Percentiles rank a stretch among this genome's conserved stretches.
These are phyloP conservation scores for Chironomus tepperi DNA, from an alignment of 1,140 invertebrate species.

Conservation along the genomic window DNA sequence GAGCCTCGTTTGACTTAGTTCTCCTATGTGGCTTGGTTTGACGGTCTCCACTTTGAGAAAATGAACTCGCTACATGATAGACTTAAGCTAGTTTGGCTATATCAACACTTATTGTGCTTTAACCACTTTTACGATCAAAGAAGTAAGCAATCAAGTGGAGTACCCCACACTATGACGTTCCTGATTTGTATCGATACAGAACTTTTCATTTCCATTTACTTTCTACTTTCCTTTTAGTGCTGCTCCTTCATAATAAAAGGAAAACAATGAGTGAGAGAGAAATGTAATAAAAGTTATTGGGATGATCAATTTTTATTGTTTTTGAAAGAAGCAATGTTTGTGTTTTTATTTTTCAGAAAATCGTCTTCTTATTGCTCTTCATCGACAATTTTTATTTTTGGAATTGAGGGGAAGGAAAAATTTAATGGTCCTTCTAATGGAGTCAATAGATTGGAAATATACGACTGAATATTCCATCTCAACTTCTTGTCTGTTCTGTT, in stretches of 20 bases:
- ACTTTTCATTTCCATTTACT: no score
- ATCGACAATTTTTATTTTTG: not conserved
- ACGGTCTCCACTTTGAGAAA: no score
- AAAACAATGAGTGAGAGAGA: not conserved
- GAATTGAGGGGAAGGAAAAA: slow-evolving; percentile 7
- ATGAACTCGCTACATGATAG: no score
- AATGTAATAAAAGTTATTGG: slow-evolving; percentile 20
- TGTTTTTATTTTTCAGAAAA: not conserved
- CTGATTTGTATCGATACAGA: not conserved
- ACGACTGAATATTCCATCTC: slow-evolving; percentile 12
- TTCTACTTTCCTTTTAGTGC: not conserved
- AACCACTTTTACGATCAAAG: no score
- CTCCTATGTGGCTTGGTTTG: no score
- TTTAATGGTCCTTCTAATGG: slow-evolving; percentile 19
- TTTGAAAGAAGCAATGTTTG: slow-evolving; percentile 15
- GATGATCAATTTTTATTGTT: slow-evolving; percentile 23
- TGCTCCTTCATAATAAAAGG: not conserved
- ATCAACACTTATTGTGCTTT: no score
- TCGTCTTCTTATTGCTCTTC: not conserved
- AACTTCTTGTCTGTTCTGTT: no score
- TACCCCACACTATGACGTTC: no score
- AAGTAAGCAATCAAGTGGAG: no score
- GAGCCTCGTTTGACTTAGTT: no score
- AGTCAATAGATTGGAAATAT: slow-evolving; percentile 22
- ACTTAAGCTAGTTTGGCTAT: no score